Evolutionary conservation across 2,888 invertebrate species (phyloP).

Genomic region (Xanthia togata): DNA sequence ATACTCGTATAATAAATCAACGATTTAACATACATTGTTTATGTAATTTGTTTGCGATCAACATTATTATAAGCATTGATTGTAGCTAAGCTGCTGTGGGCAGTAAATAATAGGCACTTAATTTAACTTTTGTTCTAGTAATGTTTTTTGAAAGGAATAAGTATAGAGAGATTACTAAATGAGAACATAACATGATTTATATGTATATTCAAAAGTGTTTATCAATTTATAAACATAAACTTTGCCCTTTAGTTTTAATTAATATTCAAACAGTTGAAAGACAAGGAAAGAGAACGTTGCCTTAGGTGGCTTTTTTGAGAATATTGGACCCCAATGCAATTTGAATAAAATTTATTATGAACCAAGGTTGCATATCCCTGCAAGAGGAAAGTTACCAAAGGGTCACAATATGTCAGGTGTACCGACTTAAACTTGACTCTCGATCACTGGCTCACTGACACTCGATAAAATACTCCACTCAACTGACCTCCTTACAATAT

Average conservation of each 20-base stretch:
- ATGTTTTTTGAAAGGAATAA: background rate
- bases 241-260: background rate
- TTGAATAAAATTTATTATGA: background rate
- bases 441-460: slow-evolving; percentile 26
- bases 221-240: background rate
- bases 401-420: slow-evolving; percentile 49
- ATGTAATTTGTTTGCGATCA: slow-evolving; percentile 12
- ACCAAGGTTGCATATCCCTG: slow-evolving; percentile 45
- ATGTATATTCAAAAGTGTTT: no score
- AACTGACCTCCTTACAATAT: slow-evolving; percentile 45
- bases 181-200: background rate
- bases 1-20: slow-evolving; percentile 33
- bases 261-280: background rate
- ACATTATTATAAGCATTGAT: slow-evolving; percentile 4
- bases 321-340: background rate
- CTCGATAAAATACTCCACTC: slow-evolving; percentile 37
- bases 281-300: background rate
- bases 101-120: background rate
- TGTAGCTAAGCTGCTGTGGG: background rate
- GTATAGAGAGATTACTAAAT: background rate
- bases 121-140: background rate
- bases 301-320: background rate
- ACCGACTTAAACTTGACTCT: slow-evolving; percentile 42
- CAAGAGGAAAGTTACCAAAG: slow-evolving; percentile 54
- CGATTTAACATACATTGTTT: slow-evolving; percentile 35